Evolutionary conservation across 2,888 invertebrate genomes (phyloP).

Genomic region (Cheilosia soror): DNA sequence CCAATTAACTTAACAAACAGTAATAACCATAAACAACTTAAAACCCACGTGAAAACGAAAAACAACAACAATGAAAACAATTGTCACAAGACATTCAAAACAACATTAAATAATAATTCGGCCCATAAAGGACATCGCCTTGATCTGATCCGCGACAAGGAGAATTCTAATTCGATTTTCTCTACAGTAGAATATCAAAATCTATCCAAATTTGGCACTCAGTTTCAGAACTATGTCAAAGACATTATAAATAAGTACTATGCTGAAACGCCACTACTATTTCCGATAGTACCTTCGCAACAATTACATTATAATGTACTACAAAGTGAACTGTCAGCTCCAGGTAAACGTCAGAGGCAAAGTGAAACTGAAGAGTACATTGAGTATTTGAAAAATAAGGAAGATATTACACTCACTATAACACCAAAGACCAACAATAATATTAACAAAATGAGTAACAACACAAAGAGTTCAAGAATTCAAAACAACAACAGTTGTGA

Average conservation of each 20-base stretch:
- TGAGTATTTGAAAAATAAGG: conserved; percentile 83
- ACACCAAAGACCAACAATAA: conserved; percentile 78
- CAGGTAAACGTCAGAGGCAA: conserved; percentile 78
- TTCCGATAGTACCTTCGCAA: conserved; percentile 78
- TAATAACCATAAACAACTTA: conserved; percentile 69
- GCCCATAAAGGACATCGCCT: conserved; percentile 78
- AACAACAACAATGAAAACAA: conserved; percentile 76
- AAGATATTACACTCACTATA: conserved; percentile 83
- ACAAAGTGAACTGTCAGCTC: conserved; percentile 58
- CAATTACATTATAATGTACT: conserved; percentile 76
- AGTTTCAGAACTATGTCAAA: conserved; percentile 83
- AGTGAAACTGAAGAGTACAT: conserved; percentile 83
- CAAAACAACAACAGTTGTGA: conserved; percentile 39
- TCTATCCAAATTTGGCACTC: conserved; percentile 82
- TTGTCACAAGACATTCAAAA: conserved; percentile 76
- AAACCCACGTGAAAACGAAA: conserved; percentile 69
- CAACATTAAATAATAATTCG: conserved; percentile 73
- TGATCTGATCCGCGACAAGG: conserved; percentile 78
- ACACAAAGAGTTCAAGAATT: conserved; percentile 56
- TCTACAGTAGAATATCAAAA: conserved; percentile 83
- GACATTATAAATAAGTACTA: conserved; percentile 83
- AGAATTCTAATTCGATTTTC: conserved; percentile 80
- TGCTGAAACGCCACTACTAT: conserved; percentile 82
- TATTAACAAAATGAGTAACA: conserved; percentile 42
- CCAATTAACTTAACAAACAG: conserved; percentile 79